Percentiles rank a stretch among this genome's conserved stretches.
These are phyloP conservation scores for Grantiella picta DNA, from an alignment of 2,113 vertebrate species.

Conservation along the genomic window DNA sequence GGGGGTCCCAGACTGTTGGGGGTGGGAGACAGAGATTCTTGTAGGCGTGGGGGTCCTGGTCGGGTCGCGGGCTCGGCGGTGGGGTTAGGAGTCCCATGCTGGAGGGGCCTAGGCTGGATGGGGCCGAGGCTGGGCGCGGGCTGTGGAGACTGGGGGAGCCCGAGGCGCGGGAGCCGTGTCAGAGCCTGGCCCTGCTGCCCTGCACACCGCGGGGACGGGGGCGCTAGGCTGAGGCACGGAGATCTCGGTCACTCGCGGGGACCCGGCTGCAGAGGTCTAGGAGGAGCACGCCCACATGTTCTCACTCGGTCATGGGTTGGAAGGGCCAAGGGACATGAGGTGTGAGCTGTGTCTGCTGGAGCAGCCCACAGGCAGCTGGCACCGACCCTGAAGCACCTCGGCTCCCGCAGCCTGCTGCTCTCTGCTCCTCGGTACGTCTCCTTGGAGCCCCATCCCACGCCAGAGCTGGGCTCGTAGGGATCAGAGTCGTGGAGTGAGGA, in stretches of 20 bases:
- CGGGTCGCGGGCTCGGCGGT: too few species aligned
- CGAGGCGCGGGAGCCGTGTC: background rate
- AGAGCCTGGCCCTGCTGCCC: background rate
- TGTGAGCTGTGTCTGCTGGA: too few species aligned
- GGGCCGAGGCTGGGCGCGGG: background rate
- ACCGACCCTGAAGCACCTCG: background rate
- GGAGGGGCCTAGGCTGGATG: background rate
- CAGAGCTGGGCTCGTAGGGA: background rate
- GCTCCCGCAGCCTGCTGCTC: background rate
- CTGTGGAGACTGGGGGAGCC: background rate
- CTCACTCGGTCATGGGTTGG: too few species aligned
- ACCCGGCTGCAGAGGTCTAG: background rate
- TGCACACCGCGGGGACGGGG: background rate
- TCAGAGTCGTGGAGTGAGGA: background rate
- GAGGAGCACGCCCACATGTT: too few species aligned
- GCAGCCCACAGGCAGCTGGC: background rate
- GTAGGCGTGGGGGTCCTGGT: background rate
- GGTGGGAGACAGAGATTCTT: background rate
- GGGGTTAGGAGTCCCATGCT: fast-evolving
- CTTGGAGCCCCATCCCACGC: background rate
- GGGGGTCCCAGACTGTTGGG: background rate
- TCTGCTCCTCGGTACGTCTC: background rate
- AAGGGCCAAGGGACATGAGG: background rate
- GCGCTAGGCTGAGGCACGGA: background rate
- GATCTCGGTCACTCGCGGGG: background rate